Evolutionary conservation across 2,888 invertebrate genomes (phyloP), one percentile per base, ranked within the genome.

Genomic region (Abrostola triplasia): DNA sequence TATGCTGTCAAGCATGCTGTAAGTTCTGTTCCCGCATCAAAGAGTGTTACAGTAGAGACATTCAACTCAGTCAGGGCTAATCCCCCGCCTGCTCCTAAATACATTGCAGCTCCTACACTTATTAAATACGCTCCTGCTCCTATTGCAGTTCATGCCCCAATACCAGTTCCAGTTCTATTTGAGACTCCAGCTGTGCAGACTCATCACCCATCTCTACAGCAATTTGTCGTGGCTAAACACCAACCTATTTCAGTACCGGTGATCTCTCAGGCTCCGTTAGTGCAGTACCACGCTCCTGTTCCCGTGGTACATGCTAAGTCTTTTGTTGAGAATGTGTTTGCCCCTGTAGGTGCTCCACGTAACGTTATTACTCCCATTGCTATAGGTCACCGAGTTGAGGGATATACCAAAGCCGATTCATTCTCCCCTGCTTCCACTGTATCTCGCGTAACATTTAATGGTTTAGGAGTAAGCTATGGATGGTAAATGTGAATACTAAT

Each of bases 361-460:
- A 13, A 47, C 10, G 4, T 9, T 12, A 24, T 47, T 24, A 40
- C 24, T n/a, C 50, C 44, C 9, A 12, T 48, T 24, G 6, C 8
- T 36, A 47, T 64, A 12, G 41, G 40, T 12, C 50, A 48, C 5
- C 41, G 59, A 49, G 41, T 64, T 35, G 50, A 64, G 11, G 61
- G 59, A 12, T 64, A 75, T 70, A 50, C 67, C 37, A 78, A 60
- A 64, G 67, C 70, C 35, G 51, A 64, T 0, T 50, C 63, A 2
- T 83, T 76, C 59, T 80, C 83, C 8, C 81, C 84, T 6, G 76
- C 84, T 24, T 67, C 78, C 10, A 67, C 74, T 6, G 95, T 96
- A 24, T 95, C 96, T 67, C 95, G 95, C 83, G 95, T 95, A 73
- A 92, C 92, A 73, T 96, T 96, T 88, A 93, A 94, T 60, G 96